A percentile compares a stretch with the other conserved stretches of the same genome.
Evolutionary conservation across 2,888 invertebrate genomes (phyloP).

Genomic region (Dryococelus australis): DNA sequence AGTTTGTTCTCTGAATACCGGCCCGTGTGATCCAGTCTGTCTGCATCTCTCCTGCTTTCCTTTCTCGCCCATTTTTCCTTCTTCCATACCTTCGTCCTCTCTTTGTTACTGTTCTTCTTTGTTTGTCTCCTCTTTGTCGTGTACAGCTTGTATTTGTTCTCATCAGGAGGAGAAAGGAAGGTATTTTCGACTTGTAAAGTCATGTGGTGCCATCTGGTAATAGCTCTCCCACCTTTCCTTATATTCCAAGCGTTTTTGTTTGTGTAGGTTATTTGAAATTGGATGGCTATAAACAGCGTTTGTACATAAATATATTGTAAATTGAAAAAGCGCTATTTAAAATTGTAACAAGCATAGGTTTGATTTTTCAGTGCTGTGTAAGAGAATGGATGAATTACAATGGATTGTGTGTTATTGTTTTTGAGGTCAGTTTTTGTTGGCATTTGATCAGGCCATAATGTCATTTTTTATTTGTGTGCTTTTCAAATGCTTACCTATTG

Average conservation of each 20-base stretch:
- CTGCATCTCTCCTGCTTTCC: conserved; percentile 38
- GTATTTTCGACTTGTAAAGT: not conserved
- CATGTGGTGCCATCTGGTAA: not conserved
- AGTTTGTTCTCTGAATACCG: conserved; percentile 78
- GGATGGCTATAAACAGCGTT: conserved; percentile 23
- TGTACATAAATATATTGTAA: conserved; percentile 9
- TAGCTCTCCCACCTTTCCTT: not conserved
- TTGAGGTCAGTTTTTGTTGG: not conserved
- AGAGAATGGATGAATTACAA: not conserved
- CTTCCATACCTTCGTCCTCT: conserved; percentile 28
- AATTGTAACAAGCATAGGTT: not conserved
- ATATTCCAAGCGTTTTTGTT: conserved; percentile 30
- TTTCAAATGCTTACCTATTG: not conserved
- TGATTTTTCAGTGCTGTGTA: not conserved
- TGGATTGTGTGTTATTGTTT: not conserved
- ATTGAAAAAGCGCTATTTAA: not conserved
- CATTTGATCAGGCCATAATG: not conserved
- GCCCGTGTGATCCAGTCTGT: conserved; percentile 41
- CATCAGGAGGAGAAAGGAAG: not conserved
- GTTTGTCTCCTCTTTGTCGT: conserved; percentile 8
- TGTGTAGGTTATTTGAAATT: conserved; percentile 22
- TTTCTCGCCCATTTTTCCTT: conserved; percentile 39
- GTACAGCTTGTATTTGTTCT: conserved; percentile 16
- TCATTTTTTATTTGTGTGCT: not conserved
- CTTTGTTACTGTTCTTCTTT: conserved; percentile 5